Conservation (phyloP, 2,888 invertebrate species). For the Piscicola geometra region DNA sequence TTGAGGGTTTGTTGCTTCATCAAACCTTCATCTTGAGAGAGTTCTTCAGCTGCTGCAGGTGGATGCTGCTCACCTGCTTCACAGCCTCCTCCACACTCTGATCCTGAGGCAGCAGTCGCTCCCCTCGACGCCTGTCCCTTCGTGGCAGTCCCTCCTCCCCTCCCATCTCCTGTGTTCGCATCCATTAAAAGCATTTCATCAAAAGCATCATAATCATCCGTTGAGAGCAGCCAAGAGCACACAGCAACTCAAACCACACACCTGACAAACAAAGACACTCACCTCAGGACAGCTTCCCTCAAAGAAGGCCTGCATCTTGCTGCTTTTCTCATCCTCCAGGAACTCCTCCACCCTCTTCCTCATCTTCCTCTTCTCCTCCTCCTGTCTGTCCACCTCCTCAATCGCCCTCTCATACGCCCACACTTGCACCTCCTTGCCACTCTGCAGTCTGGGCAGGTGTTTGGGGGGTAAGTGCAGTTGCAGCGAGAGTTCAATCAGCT, state of each 20-base stretch:
- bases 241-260: too few relatives aligned
- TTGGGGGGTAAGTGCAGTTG: neutral
- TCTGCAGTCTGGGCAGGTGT: neutral
- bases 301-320: neutral
- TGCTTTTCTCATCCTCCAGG: slow-evolving; percentile 14
- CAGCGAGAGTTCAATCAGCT: neutral
- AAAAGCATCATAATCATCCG: neutral
- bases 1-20: too few relatives aligned
- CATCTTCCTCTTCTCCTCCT: neutral
- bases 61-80: neutral
- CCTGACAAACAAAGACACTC: too few relatives aligned
- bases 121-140: neutral
- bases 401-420: slow-evolving; percentile 3
- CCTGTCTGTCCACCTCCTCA: neutral
- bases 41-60: neutral
- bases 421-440: neutral
- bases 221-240: too few relatives aligned
- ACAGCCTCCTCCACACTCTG: neutral
- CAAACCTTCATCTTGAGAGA: neutral
- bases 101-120: too few relatives aligned
- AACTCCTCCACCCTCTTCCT: neutral
- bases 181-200: neutral
- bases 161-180: neutral
- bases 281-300: too few relatives aligned
- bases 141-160: neutral